A percentile compares a stretch with the other conserved stretches of the same genome.
These are phyloP conservation scores for Mythimna loreyi DNA, from an alignment of 2,888 invertebrate species.

Conservation along the genomic window DNA sequence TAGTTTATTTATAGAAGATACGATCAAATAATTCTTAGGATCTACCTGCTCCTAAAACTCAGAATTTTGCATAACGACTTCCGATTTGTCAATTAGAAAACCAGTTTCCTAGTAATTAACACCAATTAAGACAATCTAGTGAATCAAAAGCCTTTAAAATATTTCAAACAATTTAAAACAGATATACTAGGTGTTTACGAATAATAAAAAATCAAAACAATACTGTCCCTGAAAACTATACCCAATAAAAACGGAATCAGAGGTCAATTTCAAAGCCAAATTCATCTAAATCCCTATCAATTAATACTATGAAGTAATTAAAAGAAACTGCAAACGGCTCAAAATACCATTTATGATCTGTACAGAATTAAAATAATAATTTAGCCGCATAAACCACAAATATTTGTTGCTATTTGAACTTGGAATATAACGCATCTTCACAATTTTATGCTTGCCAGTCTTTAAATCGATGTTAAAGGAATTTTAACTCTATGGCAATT, in stretches of 20 bases:
- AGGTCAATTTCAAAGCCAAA: slow-evolving; percentile 46
- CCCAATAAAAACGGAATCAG: slow-evolving; percentile 2
- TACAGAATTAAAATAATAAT: slow-evolving; percentile 71
- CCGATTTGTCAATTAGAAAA: neutral
- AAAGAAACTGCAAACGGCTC: slow-evolving; percentile 24
- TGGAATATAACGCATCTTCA: slow-evolving; percentile 74
- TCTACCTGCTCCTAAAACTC: neutral
- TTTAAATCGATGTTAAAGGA: slow-evolving; percentile 6
- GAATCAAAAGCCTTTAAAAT: slow-evolving; percentile 3
- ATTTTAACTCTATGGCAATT: slow-evolving; percentile 50
- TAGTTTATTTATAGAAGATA: neutral
- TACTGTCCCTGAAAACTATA: slow-evolving; percentile 33
- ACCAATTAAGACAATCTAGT: neutral
- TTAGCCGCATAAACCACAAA: slow-evolving; percentile 68
- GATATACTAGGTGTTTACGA: neutral
- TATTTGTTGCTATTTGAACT: slow-evolving; percentile 73
- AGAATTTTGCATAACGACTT: neutral
- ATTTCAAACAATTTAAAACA: neutral
- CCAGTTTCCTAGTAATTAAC: neutral
- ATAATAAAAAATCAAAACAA: slow-evolving; percentile 20
- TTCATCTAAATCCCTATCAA: slow-evolving; percentile 23
- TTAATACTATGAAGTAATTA: slow-evolving; percentile 8
- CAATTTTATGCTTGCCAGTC: slow-evolving; percentile 54
- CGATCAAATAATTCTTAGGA: neutral
- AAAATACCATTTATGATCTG: slow-evolving; percentile 46